Evolutionary conservation across 2,797 vertebrate species (phyloP).

Genomic region (Gorsachius magnificus): DNA sequence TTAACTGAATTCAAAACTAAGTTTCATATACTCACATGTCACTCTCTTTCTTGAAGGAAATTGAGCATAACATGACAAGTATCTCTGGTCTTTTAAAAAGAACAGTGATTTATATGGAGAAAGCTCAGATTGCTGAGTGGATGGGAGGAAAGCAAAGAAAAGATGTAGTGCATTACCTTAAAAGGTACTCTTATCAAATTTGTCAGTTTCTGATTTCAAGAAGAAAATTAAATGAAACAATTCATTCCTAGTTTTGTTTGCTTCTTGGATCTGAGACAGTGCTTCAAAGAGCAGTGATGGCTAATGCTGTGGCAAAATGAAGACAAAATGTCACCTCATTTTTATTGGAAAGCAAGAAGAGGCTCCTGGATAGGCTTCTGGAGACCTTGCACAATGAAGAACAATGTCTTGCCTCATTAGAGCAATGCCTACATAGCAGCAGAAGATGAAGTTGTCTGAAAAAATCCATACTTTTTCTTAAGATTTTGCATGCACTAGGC

Average conservation of each 20-base stretch:
- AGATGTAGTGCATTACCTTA: slow-evolving; percentile 34
- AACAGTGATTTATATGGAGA: slow-evolving; percentile 50
- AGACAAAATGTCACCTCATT: neutral
- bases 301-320: neutral
- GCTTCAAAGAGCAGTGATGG: neutral
- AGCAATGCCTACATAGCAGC: neutral
- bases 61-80: neutral
- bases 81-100: slow-evolving; percentile 52
- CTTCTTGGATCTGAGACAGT: neutral
- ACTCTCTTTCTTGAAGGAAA: slow-evolving; percentile 43
- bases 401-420: neutral
- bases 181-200: slow-evolving; percentile 41
- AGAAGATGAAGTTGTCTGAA: neutral
- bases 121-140: slow-evolving; percentile 53
- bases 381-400: slow-evolving; percentile 1
- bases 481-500: neutral
- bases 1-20: neutral
- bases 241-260: slow-evolving; percentile 9
- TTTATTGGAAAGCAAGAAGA: neutral
- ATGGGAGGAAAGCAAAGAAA: neutral
- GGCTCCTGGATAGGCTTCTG: neutral
- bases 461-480: neutral
- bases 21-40: slow-evolving; percentile 31
- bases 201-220: slow-evolving; percentile 35
- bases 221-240: slow-evolving; percentile 33